Evolutionary conservation across 2,888 invertebrate genomes (phyloP).

Genomic region (Ditylenchus weischeri): DNA sequence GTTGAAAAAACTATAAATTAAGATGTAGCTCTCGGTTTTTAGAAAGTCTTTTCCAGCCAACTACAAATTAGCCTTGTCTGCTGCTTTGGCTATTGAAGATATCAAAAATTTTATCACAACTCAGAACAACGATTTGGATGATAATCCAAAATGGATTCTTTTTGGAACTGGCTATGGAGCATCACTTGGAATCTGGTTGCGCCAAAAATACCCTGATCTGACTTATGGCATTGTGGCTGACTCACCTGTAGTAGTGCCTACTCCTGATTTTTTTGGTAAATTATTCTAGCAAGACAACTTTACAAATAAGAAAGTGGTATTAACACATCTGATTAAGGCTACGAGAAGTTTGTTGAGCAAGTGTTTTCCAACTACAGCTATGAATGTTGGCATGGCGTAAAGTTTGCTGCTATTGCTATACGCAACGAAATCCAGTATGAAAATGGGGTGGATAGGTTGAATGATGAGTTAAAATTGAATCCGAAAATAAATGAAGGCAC

Average conservation of each 20-base stretch:
- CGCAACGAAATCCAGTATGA: constrained; percentile 7
- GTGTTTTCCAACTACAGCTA: neutral
- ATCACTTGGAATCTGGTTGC: neutral
- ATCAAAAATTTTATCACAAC: neutral
- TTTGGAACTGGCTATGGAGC: neutral
- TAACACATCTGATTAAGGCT: neutral
- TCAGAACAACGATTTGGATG: neutral
- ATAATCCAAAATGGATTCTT: neutral
- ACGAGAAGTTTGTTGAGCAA: constrained; percentile 2
- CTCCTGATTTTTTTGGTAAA: neutral
- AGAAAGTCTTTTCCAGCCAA: neutral
- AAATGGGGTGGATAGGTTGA: neutral
- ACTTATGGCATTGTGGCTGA: neutral
- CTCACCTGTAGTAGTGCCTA: neutral
- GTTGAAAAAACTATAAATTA: neutral
- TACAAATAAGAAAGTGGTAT: neutral
- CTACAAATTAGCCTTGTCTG: neutral
- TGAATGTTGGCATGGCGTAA: constrained; percentile 2
- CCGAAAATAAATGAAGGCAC: neutral
- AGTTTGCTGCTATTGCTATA: neutral
- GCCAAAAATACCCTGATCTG: neutral
- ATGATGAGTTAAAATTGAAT: neutral
- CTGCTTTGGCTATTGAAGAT: neutral
- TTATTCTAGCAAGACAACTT: neutral
- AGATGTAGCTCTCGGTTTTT: neutral